Evolutionary conservation across 1,140 invertebrate species (phyloP), one percentile per base, ranked within the genome.

Genomic region (Orius insidiosus): DNA sequence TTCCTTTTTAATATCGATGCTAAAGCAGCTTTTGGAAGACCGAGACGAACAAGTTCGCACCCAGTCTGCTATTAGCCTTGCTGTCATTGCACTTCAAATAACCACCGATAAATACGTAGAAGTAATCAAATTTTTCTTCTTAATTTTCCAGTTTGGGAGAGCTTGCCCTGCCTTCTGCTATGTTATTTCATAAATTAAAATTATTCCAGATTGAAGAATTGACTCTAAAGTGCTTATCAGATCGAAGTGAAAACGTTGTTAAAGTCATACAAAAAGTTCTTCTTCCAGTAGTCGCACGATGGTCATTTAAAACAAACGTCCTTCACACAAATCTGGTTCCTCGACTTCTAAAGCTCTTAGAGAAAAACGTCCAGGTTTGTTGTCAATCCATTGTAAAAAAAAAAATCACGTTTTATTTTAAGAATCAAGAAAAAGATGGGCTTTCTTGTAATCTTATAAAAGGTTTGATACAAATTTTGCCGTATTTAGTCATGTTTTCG

Each of bases 1-100:
- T 54, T 83, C 78, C 1, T 58, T 83, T 15, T 68, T 82, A 55
- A 58, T 83, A 18, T 80, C 78, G 11, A 81, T 83, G 71, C 59
- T 83, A 14, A 74, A 80, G 52, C 80, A 84, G 61, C 75, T 84
- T 70, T 58, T 69, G 19, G 78, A 82, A 52, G 80, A 84, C 51
- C 75, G 72, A 53, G 76, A 78, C 52, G 66, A 74, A n/a, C 54
- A 57, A 44, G 78, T 83, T 1, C 59, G 77, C 52, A 67, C 69
- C 46, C 68, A 70, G 7, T 75, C 74, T 4, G 65, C 80, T 3
- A 68, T 66, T 54, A 78, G 75, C 61, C 60, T 83, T 11, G 68
- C 75, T 1, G 55, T 80, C 1, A 59, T 82, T 11, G 65, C 76
- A n/a, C 31, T 18, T 31, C 11, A 9, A 7, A 9, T 43, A 11